Conservation (phyloP, 2,888 invertebrate genomes). For the Drosophila macrospina region DNA sequence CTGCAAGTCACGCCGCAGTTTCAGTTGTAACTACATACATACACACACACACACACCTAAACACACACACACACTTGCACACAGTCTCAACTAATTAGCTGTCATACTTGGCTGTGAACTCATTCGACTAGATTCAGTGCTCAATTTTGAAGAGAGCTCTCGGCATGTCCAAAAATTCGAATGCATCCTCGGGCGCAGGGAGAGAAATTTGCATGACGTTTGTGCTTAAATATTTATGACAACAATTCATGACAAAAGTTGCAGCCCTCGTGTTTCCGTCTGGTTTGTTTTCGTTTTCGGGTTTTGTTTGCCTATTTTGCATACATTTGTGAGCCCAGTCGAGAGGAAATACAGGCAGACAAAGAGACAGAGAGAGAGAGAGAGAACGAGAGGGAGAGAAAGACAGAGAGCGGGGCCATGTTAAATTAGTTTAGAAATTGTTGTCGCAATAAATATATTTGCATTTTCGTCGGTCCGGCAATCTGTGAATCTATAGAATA, state of each 20-base stretch:
- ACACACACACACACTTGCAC: not conserved
- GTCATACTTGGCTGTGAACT: conserved; percentile 31
- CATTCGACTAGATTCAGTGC: conserved; percentile 25
- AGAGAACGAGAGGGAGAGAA: too few species aligned
- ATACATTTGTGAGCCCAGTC: conserved; percentile 41
- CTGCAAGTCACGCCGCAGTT: too few species aligned
- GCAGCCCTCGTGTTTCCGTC: conserved; percentile 58
- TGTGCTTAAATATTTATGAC: conserved; percentile 66
- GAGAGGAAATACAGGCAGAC: too few species aligned
- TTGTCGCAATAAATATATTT: conserved; percentile 74
- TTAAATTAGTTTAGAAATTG: conserved; percentile 76
- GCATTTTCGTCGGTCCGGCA: conserved; percentile 52
- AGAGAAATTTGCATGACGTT: conserved; percentile 35
- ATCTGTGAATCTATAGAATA: conserved; percentile 41
- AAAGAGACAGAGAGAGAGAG: too few species aligned
- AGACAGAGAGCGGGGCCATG: conserved; percentile 18
- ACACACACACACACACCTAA: not conserved
- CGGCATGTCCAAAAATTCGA: conserved; percentile 9
- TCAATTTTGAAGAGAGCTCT: conserved; percentile 18
- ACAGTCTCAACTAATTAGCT: conserved; percentile 52
- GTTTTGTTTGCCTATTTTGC: conserved; percentile 55
- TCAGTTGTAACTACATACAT: conserved; percentile 8
- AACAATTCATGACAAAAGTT: conserved; percentile 72
- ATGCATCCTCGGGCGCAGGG: conserved; percentile 6
- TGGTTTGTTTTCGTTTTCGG: conserved; percentile 48